These are phyloP conservation scores for Apus apus DNA, from an alignment of 2,113 vertebrate species.

Conservation along the genomic window DNA sequence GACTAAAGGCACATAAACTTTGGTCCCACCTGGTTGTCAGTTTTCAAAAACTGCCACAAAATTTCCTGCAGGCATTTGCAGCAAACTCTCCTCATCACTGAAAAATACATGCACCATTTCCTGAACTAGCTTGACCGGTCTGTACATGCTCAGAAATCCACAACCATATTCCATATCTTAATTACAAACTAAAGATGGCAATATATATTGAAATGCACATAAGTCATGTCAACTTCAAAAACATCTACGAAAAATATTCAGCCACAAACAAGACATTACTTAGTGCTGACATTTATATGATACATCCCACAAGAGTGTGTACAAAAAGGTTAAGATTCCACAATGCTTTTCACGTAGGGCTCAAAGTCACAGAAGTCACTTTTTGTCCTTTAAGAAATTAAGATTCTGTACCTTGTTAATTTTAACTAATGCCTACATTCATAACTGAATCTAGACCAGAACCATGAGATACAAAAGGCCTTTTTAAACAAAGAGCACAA, in stretches of 20 bases:
- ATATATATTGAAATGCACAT: constrained; percentile 87
- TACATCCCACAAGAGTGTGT: constrained; percentile 84
- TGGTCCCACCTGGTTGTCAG: constrained; percentile 96
- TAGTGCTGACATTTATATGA: constrained; percentile 85
- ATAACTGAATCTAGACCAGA: constrained; percentile 84
- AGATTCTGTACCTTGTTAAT: constrained; percentile 77
- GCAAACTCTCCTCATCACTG: constrained; percentile 80
- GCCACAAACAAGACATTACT: constrained; percentile 88
- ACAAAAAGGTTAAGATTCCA: constrained; percentile 87
- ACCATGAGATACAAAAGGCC: constrained; percentile 77
- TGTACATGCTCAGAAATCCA: constrained; percentile 92
- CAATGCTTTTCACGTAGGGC: constrained; percentile 77
- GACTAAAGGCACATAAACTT: constrained; percentile 99
- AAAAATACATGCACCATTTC: constrained; percentile 90
- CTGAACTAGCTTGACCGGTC: constrained; percentile 85
- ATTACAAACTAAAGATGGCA: constrained; percentile 87
- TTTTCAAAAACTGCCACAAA: constrained; percentile 87
- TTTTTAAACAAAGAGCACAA: constrained; percentile 58
- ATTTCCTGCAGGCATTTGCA: constrained; percentile 85
- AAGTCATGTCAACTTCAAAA: constrained; percentile 86
- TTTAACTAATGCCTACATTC: constrained; percentile 82
- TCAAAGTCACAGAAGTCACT: constrained; percentile 79
- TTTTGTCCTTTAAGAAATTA: constrained; percentile 78
- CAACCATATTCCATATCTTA: constrained; percentile 85
- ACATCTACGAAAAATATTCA: constrained; percentile 87